Percentiles rank a stretch among this genome's conserved stretches.
Evolutionary conservation across 2,113 vertebrate genomes (phyloP).

Genomic region (Indri indri): DNA sequence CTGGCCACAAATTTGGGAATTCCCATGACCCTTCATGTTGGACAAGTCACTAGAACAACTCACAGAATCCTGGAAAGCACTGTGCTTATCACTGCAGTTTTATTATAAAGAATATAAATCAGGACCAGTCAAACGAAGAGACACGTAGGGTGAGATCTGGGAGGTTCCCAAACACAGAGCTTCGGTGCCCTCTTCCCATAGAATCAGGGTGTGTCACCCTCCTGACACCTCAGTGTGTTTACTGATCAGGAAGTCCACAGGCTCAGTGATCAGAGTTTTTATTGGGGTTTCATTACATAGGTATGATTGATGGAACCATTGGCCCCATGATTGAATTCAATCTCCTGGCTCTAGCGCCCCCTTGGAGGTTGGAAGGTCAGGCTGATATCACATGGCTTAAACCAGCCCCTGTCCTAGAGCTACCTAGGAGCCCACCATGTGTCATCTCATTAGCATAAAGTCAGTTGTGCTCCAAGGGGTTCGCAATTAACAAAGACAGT

Average conservation of each 20-base stretch:
- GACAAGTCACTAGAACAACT: not conserved
- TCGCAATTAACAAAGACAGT: not conserved
- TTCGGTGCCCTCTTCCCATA: not conserved
- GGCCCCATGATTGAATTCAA: not conserved
- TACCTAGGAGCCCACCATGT: not conserved
- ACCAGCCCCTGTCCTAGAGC: not conserved
- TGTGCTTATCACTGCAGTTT: not conserved
- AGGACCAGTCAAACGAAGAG: not conserved
- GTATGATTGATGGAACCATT: not conserved
- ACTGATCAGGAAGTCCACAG: not conserved
- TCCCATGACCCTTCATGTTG: not conserved
- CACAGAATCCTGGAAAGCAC: not conserved
- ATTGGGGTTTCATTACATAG: not conserved
- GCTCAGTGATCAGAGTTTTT: not conserved
- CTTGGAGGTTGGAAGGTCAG: not conserved
- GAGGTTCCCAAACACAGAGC: not conserved
- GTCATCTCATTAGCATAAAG: not conserved
- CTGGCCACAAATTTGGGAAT: not conserved
- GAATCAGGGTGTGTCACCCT: not conserved
- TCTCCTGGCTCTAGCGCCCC: not conserved
- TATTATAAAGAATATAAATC: not conserved
- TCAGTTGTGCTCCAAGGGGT: not conserved
- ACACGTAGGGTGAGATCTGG: not conserved
- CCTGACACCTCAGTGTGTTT: not conserved
- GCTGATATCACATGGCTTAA: not conserved